phyloP scores from a whole-genome alignment of 2,113 vertebrate genomes.

The Crotalus viridis region DNA sequence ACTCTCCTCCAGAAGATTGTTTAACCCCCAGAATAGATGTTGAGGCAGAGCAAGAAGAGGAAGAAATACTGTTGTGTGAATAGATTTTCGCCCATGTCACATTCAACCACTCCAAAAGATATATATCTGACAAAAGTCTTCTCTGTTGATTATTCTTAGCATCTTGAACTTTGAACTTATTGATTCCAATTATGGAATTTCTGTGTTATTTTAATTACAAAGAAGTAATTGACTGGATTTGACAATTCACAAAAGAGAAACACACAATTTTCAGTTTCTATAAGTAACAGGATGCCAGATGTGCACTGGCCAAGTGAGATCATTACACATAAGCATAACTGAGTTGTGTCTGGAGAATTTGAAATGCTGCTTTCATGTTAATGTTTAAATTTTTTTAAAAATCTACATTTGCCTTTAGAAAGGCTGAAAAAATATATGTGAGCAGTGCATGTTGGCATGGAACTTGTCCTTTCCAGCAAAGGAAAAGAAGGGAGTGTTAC shows the following conservation, averaged over 20 bases:
- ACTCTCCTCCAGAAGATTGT: background rate
- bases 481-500: background rate
- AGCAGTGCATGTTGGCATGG: background rate
- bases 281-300: background rate
- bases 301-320: background rate
- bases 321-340: background rate
- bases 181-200: background rate
- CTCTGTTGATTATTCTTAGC: background rate
- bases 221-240: background rate
- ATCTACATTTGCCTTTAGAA: background rate
- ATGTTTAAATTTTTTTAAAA: background rate
- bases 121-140: background rate
- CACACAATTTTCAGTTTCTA: background rate
- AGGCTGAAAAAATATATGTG: background rate
- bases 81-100: background rate
- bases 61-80: background rate
- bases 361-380: background rate
- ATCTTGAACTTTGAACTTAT: background rate
- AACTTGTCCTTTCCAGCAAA: background rate
- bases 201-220: background rate
- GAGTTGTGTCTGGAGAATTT: background rate
- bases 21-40: background rate
- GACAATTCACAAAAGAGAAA: background rate
- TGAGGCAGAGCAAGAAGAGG: background rate
- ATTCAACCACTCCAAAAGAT: background rate